A percentile compares a stretch with the other conserved stretches of the same genome.
Conservation (phyloP, 35 echinoderm and acorn worm species). For the Ophioderma brevispina region DNA sequence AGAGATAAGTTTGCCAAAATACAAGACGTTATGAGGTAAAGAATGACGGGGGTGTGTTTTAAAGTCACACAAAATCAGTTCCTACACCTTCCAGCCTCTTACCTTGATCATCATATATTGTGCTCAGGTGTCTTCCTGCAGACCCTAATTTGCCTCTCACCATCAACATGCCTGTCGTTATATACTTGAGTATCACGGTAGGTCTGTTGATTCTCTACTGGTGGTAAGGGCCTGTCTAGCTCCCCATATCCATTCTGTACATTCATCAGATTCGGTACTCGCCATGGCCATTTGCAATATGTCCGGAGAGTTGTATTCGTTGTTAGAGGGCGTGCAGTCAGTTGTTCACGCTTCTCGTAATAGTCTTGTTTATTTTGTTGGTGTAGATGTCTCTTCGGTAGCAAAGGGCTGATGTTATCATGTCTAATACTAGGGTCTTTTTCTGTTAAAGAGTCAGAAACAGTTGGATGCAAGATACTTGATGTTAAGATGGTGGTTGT, state of each 20-base stretch:
- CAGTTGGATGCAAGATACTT: too few relatives aligned
- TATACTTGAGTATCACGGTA: constrained; percentile 59
- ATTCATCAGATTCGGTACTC: constrained; percentile 78
- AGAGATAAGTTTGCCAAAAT: too few relatives aligned
- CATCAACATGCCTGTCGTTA: constrained; percentile 25
- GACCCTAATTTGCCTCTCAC: neutral
- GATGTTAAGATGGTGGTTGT: too few relatives aligned
- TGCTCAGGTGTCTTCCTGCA: neutral
- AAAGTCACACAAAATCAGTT: too few relatives aligned
- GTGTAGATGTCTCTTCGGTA: constrained; percentile 53
- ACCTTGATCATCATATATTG: constrained; percentile 24
- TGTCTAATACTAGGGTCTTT: constrained; percentile 95
- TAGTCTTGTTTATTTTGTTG: constrained; percentile 17
- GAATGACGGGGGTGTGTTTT: too few relatives aligned
- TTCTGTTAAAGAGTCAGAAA: too few relatives aligned
- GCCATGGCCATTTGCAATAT: neutral
- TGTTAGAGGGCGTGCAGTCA: constrained; percentile 18
- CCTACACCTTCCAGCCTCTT: neutral
- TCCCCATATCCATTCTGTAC: constrained; percentile 85
- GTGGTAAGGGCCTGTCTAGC: constrained; percentile 63
- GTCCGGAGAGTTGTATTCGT: neutral
- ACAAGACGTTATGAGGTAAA: too few relatives aligned
- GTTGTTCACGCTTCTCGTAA: neutral
- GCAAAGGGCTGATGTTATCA: constrained; percentile 76
- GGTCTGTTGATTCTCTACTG: constrained; percentile 22